A percentile compares a stretch with the other conserved stretches of the same genome.
Conservation (phyloP, 1,140 invertebrate species). For the Drosophila kurseongensis region DNA sequence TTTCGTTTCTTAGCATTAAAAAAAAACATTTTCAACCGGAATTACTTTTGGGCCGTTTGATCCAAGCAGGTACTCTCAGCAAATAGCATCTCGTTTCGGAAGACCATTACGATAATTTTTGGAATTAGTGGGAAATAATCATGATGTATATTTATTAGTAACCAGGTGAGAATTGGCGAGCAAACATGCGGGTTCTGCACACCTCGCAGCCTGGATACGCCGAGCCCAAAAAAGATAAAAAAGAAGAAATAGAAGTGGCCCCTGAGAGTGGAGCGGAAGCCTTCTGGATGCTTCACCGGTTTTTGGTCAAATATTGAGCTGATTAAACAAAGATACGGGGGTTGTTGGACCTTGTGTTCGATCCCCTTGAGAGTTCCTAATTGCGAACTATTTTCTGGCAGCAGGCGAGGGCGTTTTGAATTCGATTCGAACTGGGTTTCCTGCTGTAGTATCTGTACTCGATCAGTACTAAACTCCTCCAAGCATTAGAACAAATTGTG, state of each 20-base stretch:
- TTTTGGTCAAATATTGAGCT: conserved; percentile 37
- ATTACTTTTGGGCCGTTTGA: conserved; percentile 8
- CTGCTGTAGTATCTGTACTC: not conserved
- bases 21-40: conserved; percentile 24
- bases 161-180: conserved; percentile 59
- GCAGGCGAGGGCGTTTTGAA: conserved; percentile 14
- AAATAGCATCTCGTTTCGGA: conserved; percentile 39
- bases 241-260: conserved; percentile 5
- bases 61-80: not conserved
- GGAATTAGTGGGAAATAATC: conserved; percentile 80
- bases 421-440: not conserved
- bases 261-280: conserved; percentile 30
- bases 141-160: conserved; percentile 79
- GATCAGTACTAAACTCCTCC: not conserved
- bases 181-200: conserved; percentile 69
- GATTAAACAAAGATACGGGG: conserved; percentile 22
- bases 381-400: conserved; percentile 36
- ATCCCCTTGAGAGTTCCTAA: conserved; percentile 73
- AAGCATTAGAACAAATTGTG: not conserved
- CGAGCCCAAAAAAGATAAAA: conserved; percentile 24
- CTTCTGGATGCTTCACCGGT: conserved; percentile 39
- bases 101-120: conserved; percentile 69
- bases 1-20: not conserved
- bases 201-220: conserved; percentile 37
- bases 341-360: conserved; percentile 42